Percentiles rank a stretch among this genome's conserved stretches.
Conservation (phyloP, 2,888 invertebrate genomes). For the Orthosia gracilis region DNA sequence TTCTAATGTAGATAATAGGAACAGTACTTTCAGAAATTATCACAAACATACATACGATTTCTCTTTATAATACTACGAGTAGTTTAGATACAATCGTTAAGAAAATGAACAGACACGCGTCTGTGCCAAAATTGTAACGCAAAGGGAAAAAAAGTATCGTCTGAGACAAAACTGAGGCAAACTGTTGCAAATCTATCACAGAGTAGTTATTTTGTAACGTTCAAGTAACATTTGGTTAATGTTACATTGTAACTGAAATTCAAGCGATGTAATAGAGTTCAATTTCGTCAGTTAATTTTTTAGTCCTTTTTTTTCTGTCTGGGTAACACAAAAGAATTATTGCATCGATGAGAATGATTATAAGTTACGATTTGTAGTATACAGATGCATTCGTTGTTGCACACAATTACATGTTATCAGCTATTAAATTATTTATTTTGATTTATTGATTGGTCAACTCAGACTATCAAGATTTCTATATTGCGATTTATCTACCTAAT, state of each 20-base stretch:
- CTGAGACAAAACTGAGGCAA: constrained; percentile 43
- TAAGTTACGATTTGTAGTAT: neutral
- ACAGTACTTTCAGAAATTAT: no score
- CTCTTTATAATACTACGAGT: no score
- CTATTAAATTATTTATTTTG: neutral
- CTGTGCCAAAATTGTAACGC: constrained; percentile 19
- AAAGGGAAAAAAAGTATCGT: constrained; percentile 24
- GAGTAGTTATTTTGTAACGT: constrained; percentile 39
- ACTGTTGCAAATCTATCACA: constrained; percentile 37
- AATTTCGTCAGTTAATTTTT: constrained; percentile 9
- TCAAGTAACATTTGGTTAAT: constrained; percentile 33
- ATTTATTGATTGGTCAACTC: neutral
- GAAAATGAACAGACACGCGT: constrained; percentile 4
- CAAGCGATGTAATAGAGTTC: constrained; percentile 2
- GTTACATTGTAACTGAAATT: constrained; percentile 39
- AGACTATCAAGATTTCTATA: neutral
- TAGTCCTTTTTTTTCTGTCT: constrained; percentile 1
- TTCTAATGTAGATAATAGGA: no score
- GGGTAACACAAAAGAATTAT: constrained; percentile 8
- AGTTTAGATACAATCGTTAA: neutral
- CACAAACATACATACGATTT: neutral
- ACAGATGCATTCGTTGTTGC: constrained; percentile 10
- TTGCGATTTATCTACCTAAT: neutral
- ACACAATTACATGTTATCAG: neutral
- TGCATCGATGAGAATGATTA: neutral